Conservation (phyloP, 1,140 invertebrate genomes). For the Cherax destructor region DNA sequence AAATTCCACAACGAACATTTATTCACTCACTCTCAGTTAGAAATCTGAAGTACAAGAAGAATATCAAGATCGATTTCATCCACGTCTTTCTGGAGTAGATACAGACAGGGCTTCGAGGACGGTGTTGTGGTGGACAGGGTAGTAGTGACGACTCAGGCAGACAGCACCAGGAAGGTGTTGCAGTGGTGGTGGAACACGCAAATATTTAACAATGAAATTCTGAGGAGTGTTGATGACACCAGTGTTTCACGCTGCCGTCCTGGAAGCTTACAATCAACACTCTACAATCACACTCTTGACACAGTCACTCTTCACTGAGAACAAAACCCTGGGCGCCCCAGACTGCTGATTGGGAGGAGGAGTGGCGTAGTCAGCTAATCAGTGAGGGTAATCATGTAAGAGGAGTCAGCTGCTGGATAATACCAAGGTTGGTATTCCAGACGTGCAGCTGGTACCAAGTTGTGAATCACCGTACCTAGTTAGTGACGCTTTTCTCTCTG, state of each 20-base stretch:
- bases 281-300: conserved; percentile 7
- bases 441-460: neutral
- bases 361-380: neutral
- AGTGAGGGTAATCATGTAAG: conserved; percentile 6
- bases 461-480: neutral
- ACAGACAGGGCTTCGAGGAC: too few species aligned
- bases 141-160: too few species aligned
- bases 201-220: too few species aligned
- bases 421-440: neutral
- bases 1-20: neutral
- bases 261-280: neutral
- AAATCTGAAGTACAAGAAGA: too few species aligned
- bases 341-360: neutral
- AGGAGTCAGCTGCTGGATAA: neutral
- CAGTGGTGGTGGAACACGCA: too few species aligned
- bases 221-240: neutral
- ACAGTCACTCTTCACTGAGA: neutral
- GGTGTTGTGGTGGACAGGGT: too few species aligned
- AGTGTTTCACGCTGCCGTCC: neutral
- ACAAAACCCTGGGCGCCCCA: neutral
- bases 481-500: neutral
- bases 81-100: too few species aligned
- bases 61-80: too few species aligned
- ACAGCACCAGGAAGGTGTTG: too few species aligned
- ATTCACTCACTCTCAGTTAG: too few species aligned